Evolutionary conservation across 2,797 vertebrate species (phyloP), one percentile per base, ranked within the genome.

Genomic region (Acanthurus lineatus): DNA sequence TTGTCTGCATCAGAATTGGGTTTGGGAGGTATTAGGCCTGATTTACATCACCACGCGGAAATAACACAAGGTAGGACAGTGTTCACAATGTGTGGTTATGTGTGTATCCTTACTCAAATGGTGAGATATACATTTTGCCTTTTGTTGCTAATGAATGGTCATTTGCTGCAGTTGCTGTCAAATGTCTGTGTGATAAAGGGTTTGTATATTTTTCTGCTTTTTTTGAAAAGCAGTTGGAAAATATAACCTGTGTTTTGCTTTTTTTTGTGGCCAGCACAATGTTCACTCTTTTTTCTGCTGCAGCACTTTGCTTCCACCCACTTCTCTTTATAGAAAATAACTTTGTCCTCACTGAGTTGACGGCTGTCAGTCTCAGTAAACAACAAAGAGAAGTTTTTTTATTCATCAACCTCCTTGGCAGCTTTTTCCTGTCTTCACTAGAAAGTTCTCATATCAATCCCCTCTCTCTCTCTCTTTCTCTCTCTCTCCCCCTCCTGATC

Each of bases 311-410:
- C 71, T 16, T 48, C 52, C 35, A 38, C 47, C 63, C 44, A 69
- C 1, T 44, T 60, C 45, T 45, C 69, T 78, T 49, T 56, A 72
- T 60, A 35, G 6, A 35, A 35, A 35, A 35, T 7, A 83, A 81
- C 71, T 69, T 76, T 84, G 76, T 79, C 60, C 51, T 70, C 73
- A 69, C 56, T 74, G 45, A 73, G 69, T 16, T 76, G 72, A 87
- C 76, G 74, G 71, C 70, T 81, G 75, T 81, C 90, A 73, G 54
- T 78, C 64, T 79, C 71, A 40, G 61, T 78, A 52, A 84, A 76
- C 57, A 83, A 69, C 45, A 76, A 72, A 74, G 63, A 57, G 73
- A 76, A 45, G 59, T 66, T 73, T 79, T 79, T 79, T 57, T 17
- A 81, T 57, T 82, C 66, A 63, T 86, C 82, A 76, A 58, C 58